A percentile compares a stretch with the other conserved stretches of the same genome.
Evolutionary conservation across 2,113 vertebrate genomes (phyloP).

Genomic region (Montifringilla adamsi): DNA sequence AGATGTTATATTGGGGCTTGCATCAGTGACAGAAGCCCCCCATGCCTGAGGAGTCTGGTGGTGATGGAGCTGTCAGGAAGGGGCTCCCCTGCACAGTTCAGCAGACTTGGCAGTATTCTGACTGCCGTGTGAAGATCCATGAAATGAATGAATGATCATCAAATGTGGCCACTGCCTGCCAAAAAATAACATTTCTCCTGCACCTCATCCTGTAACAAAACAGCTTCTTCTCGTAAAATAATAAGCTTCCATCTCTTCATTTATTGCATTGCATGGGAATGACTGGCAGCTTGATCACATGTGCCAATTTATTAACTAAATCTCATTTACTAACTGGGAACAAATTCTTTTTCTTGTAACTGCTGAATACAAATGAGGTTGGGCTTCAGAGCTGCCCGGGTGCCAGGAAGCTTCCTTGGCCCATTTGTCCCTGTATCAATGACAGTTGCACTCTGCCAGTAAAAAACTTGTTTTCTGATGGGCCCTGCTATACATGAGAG

Average conservation of each 20-base stretch:
- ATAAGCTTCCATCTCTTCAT: constrained; percentile 6
- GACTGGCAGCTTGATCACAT: not conserved
- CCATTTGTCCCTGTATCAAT: not conserved
- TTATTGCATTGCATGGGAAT: not conserved
- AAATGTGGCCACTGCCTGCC: not conserved
- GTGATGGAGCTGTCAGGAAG: not conserved
- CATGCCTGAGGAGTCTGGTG: not conserved
- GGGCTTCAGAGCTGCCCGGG: not conserved
- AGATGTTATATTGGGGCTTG: not conserved
- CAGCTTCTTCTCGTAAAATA: not conserved
- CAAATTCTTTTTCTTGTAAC: not conserved
- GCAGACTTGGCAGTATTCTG: not conserved
- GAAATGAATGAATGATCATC: not conserved
- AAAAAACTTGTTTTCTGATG: not conserved
- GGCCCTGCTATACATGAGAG: not conserved
- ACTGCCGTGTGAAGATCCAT: not conserved
- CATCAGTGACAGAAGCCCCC: not conserved
- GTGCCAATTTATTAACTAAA: constrained; percentile 29
- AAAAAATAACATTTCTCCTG: not conserved
- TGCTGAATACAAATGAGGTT: not conserved
- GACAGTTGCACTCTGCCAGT: not conserved
- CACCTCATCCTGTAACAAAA: not conserved
- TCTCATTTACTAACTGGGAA: constrained; percentile 28
- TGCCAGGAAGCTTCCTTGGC: not conserved
- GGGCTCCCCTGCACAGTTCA: not conserved